These are phyloP conservation scores for Brachionichthys hirsutus DNA, from an alignment of 2,113 vertebrate genomes.

Conservation along the genomic window DNA sequence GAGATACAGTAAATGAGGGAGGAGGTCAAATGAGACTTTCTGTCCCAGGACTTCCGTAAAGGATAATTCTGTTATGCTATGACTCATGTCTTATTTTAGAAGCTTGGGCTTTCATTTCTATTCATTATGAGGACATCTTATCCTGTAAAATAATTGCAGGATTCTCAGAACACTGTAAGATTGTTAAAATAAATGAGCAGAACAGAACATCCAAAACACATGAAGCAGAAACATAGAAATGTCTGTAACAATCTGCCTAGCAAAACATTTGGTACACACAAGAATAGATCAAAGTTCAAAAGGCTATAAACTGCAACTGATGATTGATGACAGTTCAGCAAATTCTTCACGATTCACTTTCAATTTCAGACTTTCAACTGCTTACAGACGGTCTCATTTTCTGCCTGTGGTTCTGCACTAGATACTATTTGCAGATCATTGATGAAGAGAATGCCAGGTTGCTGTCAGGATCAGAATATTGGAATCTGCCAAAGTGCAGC, in stretches of 20 bases:
- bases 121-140: constrained; percentile 3
- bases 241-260: too few relatives aligned
- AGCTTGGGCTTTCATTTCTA: background rate
- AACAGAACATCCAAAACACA: too few relatives aligned
- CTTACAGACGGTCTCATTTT: background rate
- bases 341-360: background rate
- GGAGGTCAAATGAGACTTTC: constrained; percentile 9
- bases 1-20: constrained; percentile 16
- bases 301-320: background rate
- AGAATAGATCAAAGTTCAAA: background rate
- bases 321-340: background rate
- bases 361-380: background rate
- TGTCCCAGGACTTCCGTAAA: background rate
- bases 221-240: too few relatives aligned
- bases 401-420: too few relatives aligned
- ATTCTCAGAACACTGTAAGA: constrained; percentile 1
- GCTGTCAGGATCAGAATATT: too few relatives aligned
- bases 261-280: too few relatives aligned
- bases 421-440: too few relatives aligned
- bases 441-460: too few relatives aligned
- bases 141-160: constrained; percentile 10
- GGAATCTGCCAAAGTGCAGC: too few relatives aligned
- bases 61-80: constrained; percentile 3
- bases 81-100: background rate
- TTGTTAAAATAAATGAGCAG: background rate